Evolutionary conservation across 2,888 invertebrate species (phyloP), one percentile per base, ranked within the genome.

Genomic region (Limenitis camilla): DNA sequence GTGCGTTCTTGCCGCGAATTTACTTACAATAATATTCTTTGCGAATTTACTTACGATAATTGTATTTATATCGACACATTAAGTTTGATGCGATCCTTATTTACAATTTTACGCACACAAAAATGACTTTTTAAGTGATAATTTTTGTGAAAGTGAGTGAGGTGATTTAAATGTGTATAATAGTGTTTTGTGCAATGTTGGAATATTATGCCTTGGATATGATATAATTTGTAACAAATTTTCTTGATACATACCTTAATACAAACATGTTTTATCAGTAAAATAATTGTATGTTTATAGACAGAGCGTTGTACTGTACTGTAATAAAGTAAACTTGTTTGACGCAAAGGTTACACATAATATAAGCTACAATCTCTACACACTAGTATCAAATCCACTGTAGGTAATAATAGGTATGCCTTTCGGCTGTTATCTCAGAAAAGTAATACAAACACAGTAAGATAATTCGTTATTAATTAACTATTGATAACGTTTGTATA

Each of bases 71-170:
- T 50, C 49, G 10, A 28, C 38, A 49, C 53, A 52, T 50, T 49
- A 29, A 56, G 49, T 31, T 55, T n/a, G 33, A 30, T 52, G 39
- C 53, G 56, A 56, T 51, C 31, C 44, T 49, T 44, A 45, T 45
- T 38, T 45, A 45, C 45, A 19, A 38, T 30, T 30, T 30, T 35
- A 46, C 40, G 40, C 32, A 38, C 52, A 48, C 45, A 40, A 41
- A 45, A 59, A 36, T 61, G 61, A 61, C 66, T 68, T 11, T 30
- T 10, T 36, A 9, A 45, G 67, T 69, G 65, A 66, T 60, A 64
- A 39, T 50, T 46, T 30, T 59, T 66, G 67, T 69, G 62, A 70
- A 71, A 71, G 71, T 75, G 70, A 65, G 66, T 66, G 63, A 65
- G 57, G 54, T 38, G 50, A 52, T 40, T 56, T 49, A 44, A 56